Base-by-base conservation (phyloP, 2,797 vertebrate genomes). In the Galaxias olidus region DNA sequence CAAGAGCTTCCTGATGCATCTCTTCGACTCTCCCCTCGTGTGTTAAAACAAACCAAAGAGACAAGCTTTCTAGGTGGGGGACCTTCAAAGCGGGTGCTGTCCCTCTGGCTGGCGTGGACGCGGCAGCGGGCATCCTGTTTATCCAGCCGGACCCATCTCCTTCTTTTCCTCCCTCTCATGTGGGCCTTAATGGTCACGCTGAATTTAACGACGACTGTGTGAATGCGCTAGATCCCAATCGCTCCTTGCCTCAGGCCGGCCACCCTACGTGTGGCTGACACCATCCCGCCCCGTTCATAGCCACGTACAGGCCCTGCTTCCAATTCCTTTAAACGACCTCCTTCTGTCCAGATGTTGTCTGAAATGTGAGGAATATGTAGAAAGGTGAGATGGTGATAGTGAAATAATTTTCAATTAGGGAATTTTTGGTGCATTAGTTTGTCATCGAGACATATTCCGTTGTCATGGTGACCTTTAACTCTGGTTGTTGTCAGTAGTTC, bases 81-180 rank as follows among this genome's bases (percentile, higher is more conserved):
- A 65, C 75, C 74, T 73, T 88, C 82, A 85, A 84, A 87, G 76
- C 66, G 51, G 2, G 53, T 0, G 10, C 50, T 9, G 9, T 75
- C 61, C 76, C 72, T 79, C 75, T 4, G 44, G 52, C 14, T 48
- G 50, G 76, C 66, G 30, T 30, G 3, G 15, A 65, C 74, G 80
- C 86, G 80, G 63, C 61, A 46, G 76, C 61, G 54, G 54, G 72
- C 77, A 90, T 93, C 91, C 92, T 92, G 91, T 92, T 92, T 91
- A 88, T 75, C 12, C 52, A 55, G 68, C 4, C 44, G n/a, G 11
- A 53, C 18, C 68, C 69, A 72, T 84, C 68, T 61, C 79, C 80
- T 81, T 86, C 77, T 87, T 62, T 59, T 76, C 68, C 76, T 58
- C 62, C 59, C 75, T 84, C 46, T 86, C 73, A 72, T 87, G 69